These are phyloP conservation scores for Cryptus armator DNA, from an alignment of 2,888 invertebrate genomes.

Conservation along the genomic window DNA sequence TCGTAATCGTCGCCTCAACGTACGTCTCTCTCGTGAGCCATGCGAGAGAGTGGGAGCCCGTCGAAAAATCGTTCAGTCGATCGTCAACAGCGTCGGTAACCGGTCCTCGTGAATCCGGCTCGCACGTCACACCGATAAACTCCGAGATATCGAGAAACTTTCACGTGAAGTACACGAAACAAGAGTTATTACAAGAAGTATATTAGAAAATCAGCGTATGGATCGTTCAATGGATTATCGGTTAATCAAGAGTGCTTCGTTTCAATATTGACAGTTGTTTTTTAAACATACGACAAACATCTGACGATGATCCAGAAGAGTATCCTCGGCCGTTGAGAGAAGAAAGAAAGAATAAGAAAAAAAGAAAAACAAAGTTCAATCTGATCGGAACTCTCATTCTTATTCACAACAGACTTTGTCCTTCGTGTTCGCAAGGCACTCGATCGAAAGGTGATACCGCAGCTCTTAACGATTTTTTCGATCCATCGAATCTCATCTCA, in stretches of 20 bases:
- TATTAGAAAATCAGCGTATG: neutral
- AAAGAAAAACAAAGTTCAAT: neutral
- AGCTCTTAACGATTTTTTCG: slow-evolving; percentile 18
- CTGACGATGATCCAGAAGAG: slow-evolving; percentile 7
- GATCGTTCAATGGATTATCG: neutral
- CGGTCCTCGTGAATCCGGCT: slow-evolving; percentile 66
- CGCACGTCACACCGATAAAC: slow-evolving; percentile 17
- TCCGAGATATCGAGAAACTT: slow-evolving; percentile 13
- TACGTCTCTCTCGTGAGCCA: slow-evolving; percentile 5
- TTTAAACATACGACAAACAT: neutral
- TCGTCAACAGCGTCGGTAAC: slow-evolving; percentile 70
- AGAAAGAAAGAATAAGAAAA: neutral
- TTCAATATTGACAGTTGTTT: neutral
- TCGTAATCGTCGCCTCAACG: slow-evolving; percentile 54
- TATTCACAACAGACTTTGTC: slow-evolving; percentile 11
- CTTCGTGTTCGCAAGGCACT: neutral
- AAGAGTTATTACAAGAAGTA: neutral
- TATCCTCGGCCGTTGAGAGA: neutral
- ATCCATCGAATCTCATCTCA: slow-evolving; percentile 4
- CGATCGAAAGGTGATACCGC: neutral
- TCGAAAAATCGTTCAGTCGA: slow-evolving; percentile 69
- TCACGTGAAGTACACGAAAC: slow-evolving; percentile 19
- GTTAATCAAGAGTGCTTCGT: neutral
- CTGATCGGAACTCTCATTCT: neutral
- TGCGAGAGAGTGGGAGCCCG: slow-evolving; percentile 46